Percentiles rank a stretch among this genome's conserved stretches.
These are phyloP conservation scores for Scaptomyza tumidula DNA, from an alignment of 2,888 invertebrate species.

Conservation along the genomic window DNA sequence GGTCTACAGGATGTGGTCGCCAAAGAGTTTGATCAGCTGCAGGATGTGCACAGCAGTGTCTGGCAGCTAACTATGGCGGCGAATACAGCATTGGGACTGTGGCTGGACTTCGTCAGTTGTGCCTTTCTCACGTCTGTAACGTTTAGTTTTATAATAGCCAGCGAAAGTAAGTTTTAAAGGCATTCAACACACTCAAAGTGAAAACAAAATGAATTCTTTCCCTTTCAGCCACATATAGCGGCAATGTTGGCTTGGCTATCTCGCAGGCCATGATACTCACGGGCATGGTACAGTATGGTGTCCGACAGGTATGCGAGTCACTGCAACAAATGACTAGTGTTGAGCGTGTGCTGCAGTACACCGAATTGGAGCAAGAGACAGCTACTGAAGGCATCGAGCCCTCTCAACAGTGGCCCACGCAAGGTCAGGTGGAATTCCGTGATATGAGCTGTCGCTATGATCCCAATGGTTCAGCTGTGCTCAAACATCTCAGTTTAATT, in stretches of 20 bases:
- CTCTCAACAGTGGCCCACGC: conserved; percentile 88
- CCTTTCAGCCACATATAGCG: conserved; percentile 85
- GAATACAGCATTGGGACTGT: conserved; percentile 89
- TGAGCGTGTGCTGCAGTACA: conserved; percentile 89
- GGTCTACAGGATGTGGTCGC: conserved; percentile 89
- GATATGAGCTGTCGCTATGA: conserved; percentile 87
- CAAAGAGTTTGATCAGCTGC: conserved; percentile 90
- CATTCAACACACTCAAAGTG: neutral
- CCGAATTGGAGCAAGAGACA: conserved; percentile 87
- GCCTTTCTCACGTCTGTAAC: conserved; percentile 88
- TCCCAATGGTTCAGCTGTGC: conserved; percentile 87
- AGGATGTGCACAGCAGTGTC: conserved; percentile 86
- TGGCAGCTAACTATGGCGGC: conserved; percentile 83
- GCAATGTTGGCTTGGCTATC: conserved; percentile 90
- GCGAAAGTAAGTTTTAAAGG: conserved; percentile 85
- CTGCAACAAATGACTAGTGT: conserved; percentile 90
- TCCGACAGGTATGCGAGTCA: conserved; percentile 89
- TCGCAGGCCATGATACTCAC: conserved; percentile 89
- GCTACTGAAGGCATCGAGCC: conserved; percentile 85
- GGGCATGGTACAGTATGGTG: conserved; percentile 90
- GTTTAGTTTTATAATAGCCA: conserved; percentile 87
- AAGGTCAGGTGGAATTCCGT: conserved; percentile 87
- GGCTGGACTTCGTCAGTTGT: conserved; percentile 90
- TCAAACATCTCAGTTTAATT: conserved; percentile 89
- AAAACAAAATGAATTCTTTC: neutral